Conservation (phyloP, 2,113 vertebrate genomes). For the Petromus typicus region DNA sequence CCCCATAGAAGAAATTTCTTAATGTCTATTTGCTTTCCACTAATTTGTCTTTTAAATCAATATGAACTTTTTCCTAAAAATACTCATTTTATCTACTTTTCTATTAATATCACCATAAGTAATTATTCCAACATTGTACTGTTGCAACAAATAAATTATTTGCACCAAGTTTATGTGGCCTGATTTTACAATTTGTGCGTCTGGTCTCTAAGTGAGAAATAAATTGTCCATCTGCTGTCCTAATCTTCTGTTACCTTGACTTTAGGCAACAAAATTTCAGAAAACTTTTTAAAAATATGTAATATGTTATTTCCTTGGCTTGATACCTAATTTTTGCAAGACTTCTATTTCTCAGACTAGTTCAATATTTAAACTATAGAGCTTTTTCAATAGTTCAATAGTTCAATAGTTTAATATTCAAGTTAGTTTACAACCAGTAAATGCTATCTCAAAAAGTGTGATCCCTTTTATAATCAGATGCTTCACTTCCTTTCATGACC, state of each 20-base stretch:
- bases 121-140: neutral
- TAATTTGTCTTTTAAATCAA: neutral
- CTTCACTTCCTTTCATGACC: constrained; percentile 32
- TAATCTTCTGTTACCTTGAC: constrained; percentile 41
- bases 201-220: neutral
- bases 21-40: neutral
- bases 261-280: neutral
- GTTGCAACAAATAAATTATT: constrained; percentile 9
- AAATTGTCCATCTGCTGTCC: constrained; percentile 13
- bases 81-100: neutral
- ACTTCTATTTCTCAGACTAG: neutral
- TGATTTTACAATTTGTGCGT: constrained; percentile 20
- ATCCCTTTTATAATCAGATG: constrained; percentile 44
- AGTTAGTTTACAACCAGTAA: constrained; percentile 54
- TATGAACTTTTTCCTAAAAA: neutral
- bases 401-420: constrained; percentile 71
- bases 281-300: constrained; percentile 45
- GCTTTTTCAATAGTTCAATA: constrained; percentile 63
- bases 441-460: constrained; percentile 56
- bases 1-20: neutral
- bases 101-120: neutral
- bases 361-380: constrained; percentile 56
- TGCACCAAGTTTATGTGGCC: neutral
- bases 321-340: constrained; percentile 13
- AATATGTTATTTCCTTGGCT: constrained; percentile 17